Evolutionary conservation across 2,113 vertebrate species (phyloP).

Genomic region (Istiophorus platypterus): DNA sequence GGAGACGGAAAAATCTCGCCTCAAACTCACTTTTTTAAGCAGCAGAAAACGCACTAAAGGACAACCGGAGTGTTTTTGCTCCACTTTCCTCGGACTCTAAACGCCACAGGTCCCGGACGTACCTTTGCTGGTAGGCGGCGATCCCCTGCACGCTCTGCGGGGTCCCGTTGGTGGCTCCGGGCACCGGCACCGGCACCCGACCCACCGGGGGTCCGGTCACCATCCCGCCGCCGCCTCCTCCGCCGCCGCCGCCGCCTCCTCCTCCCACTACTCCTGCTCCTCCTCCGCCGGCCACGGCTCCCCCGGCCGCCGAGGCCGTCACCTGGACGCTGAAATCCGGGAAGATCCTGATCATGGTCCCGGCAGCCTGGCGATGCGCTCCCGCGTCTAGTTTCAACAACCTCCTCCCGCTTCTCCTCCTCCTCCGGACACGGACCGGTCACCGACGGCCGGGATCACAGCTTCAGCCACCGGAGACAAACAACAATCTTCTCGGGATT

Average conservation of each 20-base stretch:
- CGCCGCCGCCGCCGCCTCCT: slow-evolving; percentile 71
- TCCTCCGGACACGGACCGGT: slow-evolving; percentile 49
- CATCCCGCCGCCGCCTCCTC: slow-evolving; percentile 85
- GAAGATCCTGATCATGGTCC: slow-evolving; percentile 97
- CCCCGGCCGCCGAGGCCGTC: slow-evolving; percentile 92
- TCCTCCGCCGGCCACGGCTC: slow-evolving; percentile 86
- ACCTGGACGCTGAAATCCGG: slow-evolving; percentile 99
- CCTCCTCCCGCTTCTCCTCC: slow-evolving; percentile 2
- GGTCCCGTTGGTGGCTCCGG: slow-evolving; percentile 92
- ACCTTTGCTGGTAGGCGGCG: slow-evolving; percentile 97
- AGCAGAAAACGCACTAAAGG: background rate
- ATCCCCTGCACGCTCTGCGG: slow-evolving; percentile 95
- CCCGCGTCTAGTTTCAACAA: slow-evolving; percentile 32
- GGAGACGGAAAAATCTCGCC: background rate
- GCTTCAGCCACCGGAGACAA: slow-evolving; percentile 1
- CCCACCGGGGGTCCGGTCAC: slow-evolving; percentile 90
- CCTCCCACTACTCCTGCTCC: slow-evolving; percentile 65
- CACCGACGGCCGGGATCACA: slow-evolving; percentile 65
- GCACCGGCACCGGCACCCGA: slow-evolving; percentile 82
- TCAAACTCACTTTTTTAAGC: background rate
- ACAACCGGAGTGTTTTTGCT: background rate
- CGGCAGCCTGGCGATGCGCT: slow-evolving; percentile 59
- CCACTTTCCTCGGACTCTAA: background rate
- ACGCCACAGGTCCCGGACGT: slow-evolving; percentile 76
- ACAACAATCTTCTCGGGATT: background rate